Percentiles rank a stretch among this genome's conserved stretches.
Evolutionary conservation across 2,113 vertebrate species (phyloP).

Genomic region (Picathartes gymnocephalus): DNA sequence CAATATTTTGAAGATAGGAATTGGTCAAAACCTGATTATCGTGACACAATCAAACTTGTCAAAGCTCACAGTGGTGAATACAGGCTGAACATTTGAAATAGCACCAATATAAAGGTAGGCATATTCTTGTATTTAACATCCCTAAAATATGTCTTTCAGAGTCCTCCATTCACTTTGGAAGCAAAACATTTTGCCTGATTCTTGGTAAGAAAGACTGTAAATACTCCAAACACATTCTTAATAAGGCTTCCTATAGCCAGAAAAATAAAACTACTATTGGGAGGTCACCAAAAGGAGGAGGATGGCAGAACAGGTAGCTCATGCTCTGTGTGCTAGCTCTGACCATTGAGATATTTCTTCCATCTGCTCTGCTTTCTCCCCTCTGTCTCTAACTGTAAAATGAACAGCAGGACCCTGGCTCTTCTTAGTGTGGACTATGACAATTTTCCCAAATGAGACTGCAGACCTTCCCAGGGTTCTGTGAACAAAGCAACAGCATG

Average conservation of each 20-base stretch:
- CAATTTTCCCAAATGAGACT: neutral
- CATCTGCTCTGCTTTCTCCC: neutral
- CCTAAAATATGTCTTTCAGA: neutral
- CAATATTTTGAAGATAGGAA: neutral
- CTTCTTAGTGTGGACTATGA: neutral
- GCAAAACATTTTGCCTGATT: neutral
- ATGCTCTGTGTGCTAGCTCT: neutral
- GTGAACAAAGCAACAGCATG: neutral
- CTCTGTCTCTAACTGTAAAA: neutral
- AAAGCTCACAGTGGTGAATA: neutral
- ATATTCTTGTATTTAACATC: neutral
- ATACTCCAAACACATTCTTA: neutral
- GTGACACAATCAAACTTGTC: neutral
- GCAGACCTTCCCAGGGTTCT: neutral
- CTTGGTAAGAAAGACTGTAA: neutral
- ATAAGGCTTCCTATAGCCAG: neutral
- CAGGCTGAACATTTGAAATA: neutral
- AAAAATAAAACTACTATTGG: neutral
- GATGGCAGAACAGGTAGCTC: neutral
- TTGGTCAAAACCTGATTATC: constrained; percentile 17
- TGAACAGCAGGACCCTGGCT: neutral
- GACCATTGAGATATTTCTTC: neutral
- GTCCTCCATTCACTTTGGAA: neutral
- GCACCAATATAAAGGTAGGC: neutral
- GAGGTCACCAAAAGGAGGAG: neutral